phyloP scores from a whole-genome alignment of 2,888 invertebrate genomes.

The Eupithecia centaureata region DNA sequence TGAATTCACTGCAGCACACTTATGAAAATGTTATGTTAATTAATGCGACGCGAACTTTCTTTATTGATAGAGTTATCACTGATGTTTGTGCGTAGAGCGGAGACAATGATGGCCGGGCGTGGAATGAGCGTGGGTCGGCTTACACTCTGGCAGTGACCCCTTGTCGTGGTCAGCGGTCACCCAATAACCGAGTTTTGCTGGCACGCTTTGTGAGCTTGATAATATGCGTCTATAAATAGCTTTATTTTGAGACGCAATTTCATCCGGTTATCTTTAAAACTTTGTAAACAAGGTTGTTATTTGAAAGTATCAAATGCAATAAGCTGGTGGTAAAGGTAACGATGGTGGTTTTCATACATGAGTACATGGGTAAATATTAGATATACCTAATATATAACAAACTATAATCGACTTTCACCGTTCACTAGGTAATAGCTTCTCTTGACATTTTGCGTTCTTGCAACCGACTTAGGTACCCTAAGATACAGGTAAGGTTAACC shows the following conservation, averaged over 20 bases:
- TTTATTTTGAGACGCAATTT: constrained; percentile 11
- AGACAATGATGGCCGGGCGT: constrained; percentile 12
- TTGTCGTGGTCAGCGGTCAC: constrained; percentile 28
- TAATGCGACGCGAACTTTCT: constrained; percentile 9
- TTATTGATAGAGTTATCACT: neutral
- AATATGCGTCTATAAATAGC: constrained; percentile 26
- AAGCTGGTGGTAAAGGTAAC: neutral
- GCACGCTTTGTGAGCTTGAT: constrained; percentile 26
- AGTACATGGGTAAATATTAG: too few relatives aligned
- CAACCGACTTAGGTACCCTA: too few relatives aligned
- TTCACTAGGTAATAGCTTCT: too few relatives aligned
- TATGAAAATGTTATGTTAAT: constrained; percentile 8
- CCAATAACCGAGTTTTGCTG: constrained; percentile 33
- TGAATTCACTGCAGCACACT: constrained; percentile 32
- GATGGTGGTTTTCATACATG: neutral
- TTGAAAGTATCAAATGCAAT: constrained; percentile 1
- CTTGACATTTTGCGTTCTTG: too few relatives aligned
- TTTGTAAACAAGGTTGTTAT: constrained; percentile 6
- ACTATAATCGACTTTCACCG: too few relatives aligned
- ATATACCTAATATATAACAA: too few relatives aligned
- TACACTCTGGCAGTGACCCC: constrained; percentile 46
- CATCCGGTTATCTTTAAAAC: constrained; percentile 8
- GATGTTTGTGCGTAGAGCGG: constrained; percentile 17
- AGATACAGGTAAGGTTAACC: too few relatives aligned
- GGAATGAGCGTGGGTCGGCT: constrained; percentile 18